Conservation (phyloP, 64 coral and sea anemone genomes). For the Montipora sp. region DNA sequence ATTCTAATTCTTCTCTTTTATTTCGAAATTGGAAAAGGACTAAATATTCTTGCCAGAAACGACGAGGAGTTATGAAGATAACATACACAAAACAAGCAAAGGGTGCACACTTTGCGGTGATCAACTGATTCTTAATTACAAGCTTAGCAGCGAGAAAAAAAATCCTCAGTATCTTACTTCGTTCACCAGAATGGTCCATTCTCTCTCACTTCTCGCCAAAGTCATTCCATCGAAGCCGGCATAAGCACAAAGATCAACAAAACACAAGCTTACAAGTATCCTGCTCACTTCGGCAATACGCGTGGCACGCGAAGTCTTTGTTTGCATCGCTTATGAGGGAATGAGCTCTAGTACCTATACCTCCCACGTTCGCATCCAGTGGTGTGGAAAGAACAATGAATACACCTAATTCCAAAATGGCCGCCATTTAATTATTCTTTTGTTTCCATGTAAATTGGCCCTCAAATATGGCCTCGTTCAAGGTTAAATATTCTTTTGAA, state of each 20-base stretch:
- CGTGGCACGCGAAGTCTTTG: constrained; percentile 20
- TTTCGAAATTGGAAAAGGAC: too few species aligned
- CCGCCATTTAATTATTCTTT: too few species aligned
- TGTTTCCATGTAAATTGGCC: too few species aligned
- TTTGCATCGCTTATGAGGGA: constrained; percentile 13
- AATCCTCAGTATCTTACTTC: constrained; percentile 69
- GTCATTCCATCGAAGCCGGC: constrained; percentile 68
- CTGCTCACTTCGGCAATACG: background rate
- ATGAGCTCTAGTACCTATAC: constrained; percentile 18
- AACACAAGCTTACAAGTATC: background rate
- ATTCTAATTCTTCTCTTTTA: too few species aligned
- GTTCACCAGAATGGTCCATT: constrained; percentile 92
- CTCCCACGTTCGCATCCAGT: background rate
- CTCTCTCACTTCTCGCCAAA: constrained; percentile 90
- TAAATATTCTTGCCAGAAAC: too few species aligned
- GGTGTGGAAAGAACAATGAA: too few species aligned
- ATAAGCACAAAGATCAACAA: background rate
- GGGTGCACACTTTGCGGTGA: background rate
- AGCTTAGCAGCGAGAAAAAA: background rate
- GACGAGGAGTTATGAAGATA: too few species aligned
- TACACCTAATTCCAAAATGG: too few species aligned
- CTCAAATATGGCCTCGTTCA: too few species aligned
- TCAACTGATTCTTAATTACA: constrained; percentile 1
- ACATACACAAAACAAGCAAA: too few species aligned
- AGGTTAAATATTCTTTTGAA: too few species aligned